A percentile compares a stretch with the other conserved stretches of the same genome.
Conservation (phyloP, 2,797 vertebrate genomes). For the Rhynchonycteris naso region DNA sequence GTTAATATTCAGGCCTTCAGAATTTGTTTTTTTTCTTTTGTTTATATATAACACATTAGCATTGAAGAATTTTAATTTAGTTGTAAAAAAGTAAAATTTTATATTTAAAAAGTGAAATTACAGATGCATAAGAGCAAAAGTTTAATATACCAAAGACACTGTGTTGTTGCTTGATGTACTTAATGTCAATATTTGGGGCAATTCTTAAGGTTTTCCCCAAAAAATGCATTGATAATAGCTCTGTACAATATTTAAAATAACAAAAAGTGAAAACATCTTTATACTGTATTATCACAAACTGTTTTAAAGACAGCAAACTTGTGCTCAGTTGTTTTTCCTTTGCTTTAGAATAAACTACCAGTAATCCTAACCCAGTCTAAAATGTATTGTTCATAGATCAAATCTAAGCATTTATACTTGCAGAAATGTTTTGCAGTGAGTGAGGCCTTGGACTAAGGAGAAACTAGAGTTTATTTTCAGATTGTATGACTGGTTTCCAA, state of each 20-base stretch:
- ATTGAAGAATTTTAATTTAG: constrained; percentile 71
- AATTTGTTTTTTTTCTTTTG: constrained; percentile 58
- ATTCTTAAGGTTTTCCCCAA: constrained; percentile 70
- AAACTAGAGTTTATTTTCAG: constrained; percentile 64
- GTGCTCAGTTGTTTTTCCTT: constrained; percentile 50
- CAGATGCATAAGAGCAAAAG: constrained; percentile 74
- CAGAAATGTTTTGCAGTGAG: constrained; percentile 69
- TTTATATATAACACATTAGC: constrained; percentile 70
- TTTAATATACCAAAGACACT: constrained; percentile 79
- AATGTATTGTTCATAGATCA: constrained; percentile 66
- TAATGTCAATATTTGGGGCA: constrained; percentile 70
- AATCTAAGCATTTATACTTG: constrained; percentile 65
- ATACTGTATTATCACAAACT: constrained; percentile 62
- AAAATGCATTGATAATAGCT: constrained; percentile 79
- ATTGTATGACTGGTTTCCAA: constrained; percentile 64
- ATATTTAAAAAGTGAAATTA: constrained; percentile 81
- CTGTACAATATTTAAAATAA: constrained; percentile 79
- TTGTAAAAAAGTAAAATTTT: constrained; percentile 79
- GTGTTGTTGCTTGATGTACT: constrained; percentile 68
- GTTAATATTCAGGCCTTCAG: constrained; percentile 60
- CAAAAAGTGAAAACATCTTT: constrained; percentile 77
- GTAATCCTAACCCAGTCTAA: constrained; percentile 64
- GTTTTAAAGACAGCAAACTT: constrained; percentile 69
- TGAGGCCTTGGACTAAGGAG: constrained; percentile 51
- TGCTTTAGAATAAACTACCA: constrained; percentile 73